Evolutionary conservation across 2,888 invertebrate genomes (phyloP).

Genomic region (Trachelus iudaicus): DNA sequence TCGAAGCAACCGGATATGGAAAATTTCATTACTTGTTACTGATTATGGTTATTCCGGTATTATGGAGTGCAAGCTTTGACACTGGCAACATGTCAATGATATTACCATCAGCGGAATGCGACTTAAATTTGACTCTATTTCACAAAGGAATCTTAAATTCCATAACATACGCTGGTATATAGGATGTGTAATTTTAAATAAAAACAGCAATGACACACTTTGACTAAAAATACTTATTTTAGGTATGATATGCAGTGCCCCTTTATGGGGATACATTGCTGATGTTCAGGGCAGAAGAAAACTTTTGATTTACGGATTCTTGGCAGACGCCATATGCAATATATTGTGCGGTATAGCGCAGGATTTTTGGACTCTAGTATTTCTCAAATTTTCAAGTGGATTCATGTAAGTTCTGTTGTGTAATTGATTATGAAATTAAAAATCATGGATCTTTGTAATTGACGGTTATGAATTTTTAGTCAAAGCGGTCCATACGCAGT

Average conservation of each 20-base stretch:
- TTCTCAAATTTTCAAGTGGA: conserved; percentile 78
- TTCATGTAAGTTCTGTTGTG: conserved; percentile 72
- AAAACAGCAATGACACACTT: not conserved
- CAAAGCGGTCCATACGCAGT: conserved; percentile 80
- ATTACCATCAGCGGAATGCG: conserved; percentile 80
- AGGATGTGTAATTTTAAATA: not conserved
- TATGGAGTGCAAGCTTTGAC: conserved; percentile 76
- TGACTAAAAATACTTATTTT: not conserved
- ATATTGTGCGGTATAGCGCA: conserved; percentile 75
- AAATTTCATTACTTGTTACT: conserved; percentile 74
- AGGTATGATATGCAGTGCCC: conserved; percentile 83
- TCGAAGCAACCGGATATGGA: conserved; percentile 76
- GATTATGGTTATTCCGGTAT: conserved; percentile 72
- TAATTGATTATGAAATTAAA: not conserved
- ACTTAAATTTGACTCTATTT: conserved; percentile 73
- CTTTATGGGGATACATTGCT: conserved; percentile 82
- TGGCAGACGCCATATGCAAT: conserved; percentile 73
- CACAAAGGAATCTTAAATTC: conserved; percentile 80
- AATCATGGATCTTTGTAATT: not conserved
- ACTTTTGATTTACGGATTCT: conserved; percentile 75
- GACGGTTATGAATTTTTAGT: conserved; percentile 52
- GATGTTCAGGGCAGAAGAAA: conserved; percentile 79
- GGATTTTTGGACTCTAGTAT: conserved; percentile 73
- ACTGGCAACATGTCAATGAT: conserved; percentile 79
- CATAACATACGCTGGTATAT: conserved; percentile 75